A percentile compares a stretch with the other conserved stretches of the same genome.
Evolutionary conservation across 1,140 invertebrate species (phyloP).

Genomic region (Anastrepha ludens): DNA sequence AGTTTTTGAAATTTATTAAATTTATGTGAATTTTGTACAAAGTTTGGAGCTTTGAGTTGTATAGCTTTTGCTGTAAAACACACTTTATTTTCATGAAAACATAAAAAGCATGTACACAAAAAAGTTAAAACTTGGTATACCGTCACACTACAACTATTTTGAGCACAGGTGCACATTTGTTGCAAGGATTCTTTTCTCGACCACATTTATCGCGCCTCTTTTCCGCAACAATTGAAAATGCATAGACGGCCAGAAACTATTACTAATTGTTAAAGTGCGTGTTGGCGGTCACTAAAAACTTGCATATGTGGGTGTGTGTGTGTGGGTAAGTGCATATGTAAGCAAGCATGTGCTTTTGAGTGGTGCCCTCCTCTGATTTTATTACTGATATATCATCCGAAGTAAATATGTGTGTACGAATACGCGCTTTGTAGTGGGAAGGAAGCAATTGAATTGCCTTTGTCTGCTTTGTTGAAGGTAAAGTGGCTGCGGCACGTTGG

Average conservation of each 20-base stretch:
- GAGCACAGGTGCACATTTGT: too few relatives aligned
- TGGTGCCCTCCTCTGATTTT: background rate
- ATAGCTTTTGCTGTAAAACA: too few relatives aligned
- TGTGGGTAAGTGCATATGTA: background rate
- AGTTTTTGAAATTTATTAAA: too few relatives aligned
- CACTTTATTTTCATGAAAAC: too few relatives aligned
- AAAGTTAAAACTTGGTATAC: too few relatives aligned
- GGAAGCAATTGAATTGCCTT: background rate
- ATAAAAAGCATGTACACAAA: too few relatives aligned
- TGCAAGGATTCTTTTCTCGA: background rate
- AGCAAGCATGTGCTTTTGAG: background rate
- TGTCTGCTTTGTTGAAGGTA: background rate
- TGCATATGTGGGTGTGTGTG: background rate
- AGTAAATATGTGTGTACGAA: background rate
- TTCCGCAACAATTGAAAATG: background rate
- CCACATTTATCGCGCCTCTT: background rate
- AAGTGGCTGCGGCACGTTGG: background rate
- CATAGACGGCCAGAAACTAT: background rate
- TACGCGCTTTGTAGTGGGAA: background rate
- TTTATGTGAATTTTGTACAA: too few relatives aligned
- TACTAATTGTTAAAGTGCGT: slow-evolving; percentile 26
- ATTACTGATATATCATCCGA: background rate
- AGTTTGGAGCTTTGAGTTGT: too few relatives aligned
- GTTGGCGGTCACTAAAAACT: background rate
- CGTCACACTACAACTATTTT: too few relatives aligned